Evolutionary conservation across 2,797 vertebrate species (phyloP), one percentile per base, ranked within the genome.

Genomic region (Poecilia picta): DNA sequence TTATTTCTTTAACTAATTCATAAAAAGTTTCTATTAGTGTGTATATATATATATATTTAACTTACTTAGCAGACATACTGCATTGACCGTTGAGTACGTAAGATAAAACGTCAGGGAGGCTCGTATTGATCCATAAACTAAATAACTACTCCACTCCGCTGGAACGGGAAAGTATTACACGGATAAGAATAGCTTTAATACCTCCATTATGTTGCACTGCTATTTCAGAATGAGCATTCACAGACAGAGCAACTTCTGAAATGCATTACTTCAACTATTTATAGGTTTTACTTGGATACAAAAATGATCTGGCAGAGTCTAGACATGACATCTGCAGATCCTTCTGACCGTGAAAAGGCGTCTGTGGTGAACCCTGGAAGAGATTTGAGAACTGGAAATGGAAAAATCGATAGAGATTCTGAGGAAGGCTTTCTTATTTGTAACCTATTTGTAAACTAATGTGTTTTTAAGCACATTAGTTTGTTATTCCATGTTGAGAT

Each of bases 11-110:
- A 20, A 53, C 46, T 31, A 72, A 18, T 68, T 75, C 36, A 47
- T 72, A 57, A 59, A 83, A 77, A 45, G 59, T 80, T 84, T 87
- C 77, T 49, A 77, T 83, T 81, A 80, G 59, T 36, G 23, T 28
- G 36, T 46, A 46, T 51, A 51, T 23, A 10, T 7, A 51, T 53
- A 25, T 25, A 10, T 53, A 53, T 66, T 25, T 49, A 46, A 72
- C 13, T 39, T 8, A 46, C 47, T 90, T 76, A 84, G 74, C 74
- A 75, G 75, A 39, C 39, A 33, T 70, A 45, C 25, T n/a, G n/a
- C 66, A 80, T 75, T 81, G 81, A 80, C 20, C 8, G 39, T 25
- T 72, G 16, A 47, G 16, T 68, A 7, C 6, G 0, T 64, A 31
- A 72, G 18, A 53, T 73, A 12, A 46, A 51, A 72, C 51, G 59